Evolutionary conservation across 2,113 vertebrate genomes (phyloP), one percentile per base, ranked within the genome.

Genomic region (Epinephelus cyanopodus): DNA sequence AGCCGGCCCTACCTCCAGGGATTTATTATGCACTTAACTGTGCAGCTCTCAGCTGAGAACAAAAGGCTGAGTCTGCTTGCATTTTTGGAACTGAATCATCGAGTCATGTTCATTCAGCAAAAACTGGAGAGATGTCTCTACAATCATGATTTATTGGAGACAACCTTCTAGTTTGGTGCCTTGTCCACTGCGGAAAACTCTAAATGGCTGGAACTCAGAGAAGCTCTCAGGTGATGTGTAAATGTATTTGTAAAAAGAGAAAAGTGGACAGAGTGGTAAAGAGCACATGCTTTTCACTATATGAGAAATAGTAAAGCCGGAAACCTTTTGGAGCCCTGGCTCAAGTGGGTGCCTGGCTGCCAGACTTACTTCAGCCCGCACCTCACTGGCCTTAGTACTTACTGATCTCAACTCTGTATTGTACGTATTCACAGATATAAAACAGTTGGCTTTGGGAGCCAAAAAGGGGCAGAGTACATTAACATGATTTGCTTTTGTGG

Each of bases 111-210:
- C 42, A 54, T 12, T 57, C 10, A 48, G 48, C 69, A 66, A 56
- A 65, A 61, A 74, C 25, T 60, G 0, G 3, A 42, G 29, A 74
- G 14, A n/a, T 33, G 60, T 65, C 27, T 71, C 0, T 25, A 69
- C n/a, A 47, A 57, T 71, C 25, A 63, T 58, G 53, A 65, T 82
- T 82, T 78, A 45, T 29, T 19, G 18, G 47, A 81, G 18, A 69
- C 39, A 58, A 68, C 5, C 4, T 23, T 61, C 25, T 48, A 29
- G n/a, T 52, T 2, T 50, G 50, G 27, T 56, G 45, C 3, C 8
- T 45, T 47, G 23, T 76, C 62, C 18, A 29, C 9, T 45, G 42
- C 42, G 27, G 29, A 27, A 19, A 68, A 27, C 33, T 5, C 6
- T 23, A 11, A 45, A 19, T 6, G 3, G n/a, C 61, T 66, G 19